phyloP scores from a whole-genome alignment of 2,797 vertebrate species.

The Lerista edwardsae region DNA sequence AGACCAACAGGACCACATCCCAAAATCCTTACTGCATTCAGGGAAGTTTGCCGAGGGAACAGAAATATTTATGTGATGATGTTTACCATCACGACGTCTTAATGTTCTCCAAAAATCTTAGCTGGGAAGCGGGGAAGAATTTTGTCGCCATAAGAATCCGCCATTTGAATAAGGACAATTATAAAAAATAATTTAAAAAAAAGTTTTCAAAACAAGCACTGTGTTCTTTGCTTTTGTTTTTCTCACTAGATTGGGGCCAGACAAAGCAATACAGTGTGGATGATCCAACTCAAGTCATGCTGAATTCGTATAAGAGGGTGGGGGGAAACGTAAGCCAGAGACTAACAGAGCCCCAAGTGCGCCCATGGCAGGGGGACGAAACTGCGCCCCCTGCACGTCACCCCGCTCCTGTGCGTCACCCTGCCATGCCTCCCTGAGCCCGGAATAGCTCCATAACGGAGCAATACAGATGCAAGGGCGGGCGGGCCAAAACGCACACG shows the following conservation, averaged over 20 bases:
- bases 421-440: too few species aligned
- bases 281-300: neutral
- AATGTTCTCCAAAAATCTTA: neutral
- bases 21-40: neutral
- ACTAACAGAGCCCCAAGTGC: too few species aligned
- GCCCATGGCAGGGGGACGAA: too few species aligned
- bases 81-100: neutral
- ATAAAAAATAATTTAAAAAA: constrained; percentile 21
- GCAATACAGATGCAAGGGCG: too few species aligned
- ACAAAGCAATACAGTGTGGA: too few species aligned
- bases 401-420: too few species aligned
- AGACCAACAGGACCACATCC: neutral
- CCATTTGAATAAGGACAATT: constrained; percentile 29
- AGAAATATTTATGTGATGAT: too few species aligned
- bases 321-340: too few species aligned
- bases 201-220: constrained; percentile 25
- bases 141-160: constrained; percentile 33
- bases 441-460: too few species aligned
- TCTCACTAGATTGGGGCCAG: neutral
- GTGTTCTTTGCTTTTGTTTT: neutral
- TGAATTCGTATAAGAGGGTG: neutral
- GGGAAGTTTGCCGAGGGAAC: neutral
- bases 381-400: too few species aligned
- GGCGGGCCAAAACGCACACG: too few species aligned
- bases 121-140: constrained; percentile 15